Base-by-base conservation (phyloP, 2,888 invertebrate species). In the Phoronis australis region DNA sequence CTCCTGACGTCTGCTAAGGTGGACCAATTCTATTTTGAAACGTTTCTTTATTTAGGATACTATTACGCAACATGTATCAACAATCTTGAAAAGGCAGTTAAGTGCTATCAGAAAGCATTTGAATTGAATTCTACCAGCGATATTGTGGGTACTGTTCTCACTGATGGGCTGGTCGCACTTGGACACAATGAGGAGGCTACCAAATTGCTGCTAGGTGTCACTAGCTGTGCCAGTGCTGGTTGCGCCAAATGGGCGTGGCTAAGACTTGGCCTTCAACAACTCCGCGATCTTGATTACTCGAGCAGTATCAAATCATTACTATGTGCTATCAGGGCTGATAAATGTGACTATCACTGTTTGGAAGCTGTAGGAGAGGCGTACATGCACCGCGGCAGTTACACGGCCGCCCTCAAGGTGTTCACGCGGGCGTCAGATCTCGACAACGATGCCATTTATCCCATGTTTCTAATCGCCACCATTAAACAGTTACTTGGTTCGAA, bases 341-440 rank as follows among this genome's bases (percentile, higher is more conserved):
- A 85, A 9, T 80, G 80, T 54, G 86, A 90, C 76, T 82, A 77
- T n/a, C 70, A 83, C 60, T 81, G 87, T 59, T 92, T 91, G 87
- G 92, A 93, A 77, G 86, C 88, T 57, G 79, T 95, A 59, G 94
- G 88, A 37, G 94, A 94, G 80, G 89, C 91, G 0, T 94, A 94
- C 76, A 83, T 85, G 64, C 83, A 84, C n/a, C 81, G 91, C 60
- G 94, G 94, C 1, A 90, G 93, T n/a, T 87, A 85, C 69, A 86
- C 85, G 41, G 89, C 94, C 5, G 89, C 93, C n/a, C 79, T 91
- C 50, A 88, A 87, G 71, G 90, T 90, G 31, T 94, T 90, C 74
- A 84, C 86, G 58, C 86, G 85, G 78, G 87, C 87, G 15, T 80
- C 85, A 41, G 83, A 85, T n/a, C 15, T 6, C 12, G 6, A 39